phyloP scores from a whole-genome alignment of 2,113 vertebrate genomes.

The Artemisiospiza belli region DNA sequence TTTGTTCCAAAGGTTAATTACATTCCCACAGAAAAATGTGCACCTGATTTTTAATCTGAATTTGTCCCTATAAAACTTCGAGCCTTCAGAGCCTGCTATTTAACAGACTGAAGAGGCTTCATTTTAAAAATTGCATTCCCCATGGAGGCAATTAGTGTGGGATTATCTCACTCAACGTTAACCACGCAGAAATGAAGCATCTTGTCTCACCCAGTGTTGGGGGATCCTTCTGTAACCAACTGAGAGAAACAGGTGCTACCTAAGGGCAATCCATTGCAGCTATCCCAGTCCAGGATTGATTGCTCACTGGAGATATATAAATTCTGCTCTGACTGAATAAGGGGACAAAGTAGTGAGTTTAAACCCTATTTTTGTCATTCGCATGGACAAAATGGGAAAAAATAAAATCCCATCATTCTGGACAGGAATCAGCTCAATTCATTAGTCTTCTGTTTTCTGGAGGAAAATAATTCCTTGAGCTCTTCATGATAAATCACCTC shows the following conservation, averaged over 20 bases:
- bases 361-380: neutral
- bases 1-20: constrained; percentile 53
- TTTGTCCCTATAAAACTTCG: constrained; percentile 28
- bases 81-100: constrained; percentile 18
- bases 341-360: neutral
- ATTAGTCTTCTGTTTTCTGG: neutral
- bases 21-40: neutral
- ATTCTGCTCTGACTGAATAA: neutral
- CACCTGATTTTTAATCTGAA: constrained; percentile 39
- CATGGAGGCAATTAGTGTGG: constrained; percentile 49
- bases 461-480: neutral
- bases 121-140: constrained; percentile 49
- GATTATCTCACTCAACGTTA: constrained; percentile 37
- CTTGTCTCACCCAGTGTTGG: neutral
- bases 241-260: neutral
- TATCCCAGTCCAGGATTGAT: neutral
- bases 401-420: neutral
- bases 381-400: neutral
- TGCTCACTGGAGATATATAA: neutral
- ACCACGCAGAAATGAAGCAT: constrained; percentile 3
- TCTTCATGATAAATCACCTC: neutral
- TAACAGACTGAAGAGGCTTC: constrained; percentile 7
- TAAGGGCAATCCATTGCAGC: neutral
- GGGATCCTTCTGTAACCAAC: neutral
- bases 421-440: neutral